Evolutionary conservation across 1,140 invertebrate genomes (phyloP).

Genomic region (Apis florea): DNA sequence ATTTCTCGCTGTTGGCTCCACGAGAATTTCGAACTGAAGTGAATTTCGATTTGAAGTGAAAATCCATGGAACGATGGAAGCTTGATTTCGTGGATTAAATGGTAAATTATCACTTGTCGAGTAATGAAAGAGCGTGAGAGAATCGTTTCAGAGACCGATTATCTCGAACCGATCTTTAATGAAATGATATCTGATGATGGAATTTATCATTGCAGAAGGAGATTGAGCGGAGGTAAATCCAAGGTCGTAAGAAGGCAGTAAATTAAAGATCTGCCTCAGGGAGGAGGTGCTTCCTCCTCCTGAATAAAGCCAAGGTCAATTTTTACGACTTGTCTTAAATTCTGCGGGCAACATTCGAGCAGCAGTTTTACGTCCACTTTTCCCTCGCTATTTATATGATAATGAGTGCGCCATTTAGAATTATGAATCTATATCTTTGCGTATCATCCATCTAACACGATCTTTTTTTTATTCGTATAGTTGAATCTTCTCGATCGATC

Average conservation of each 20-base stretch:
- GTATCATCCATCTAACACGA: too few relatives aligned
- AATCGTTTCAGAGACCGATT: not conserved
- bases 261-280: conserved; percentile 16
- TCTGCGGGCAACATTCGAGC: not conserved
- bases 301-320: not conserved
- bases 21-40: not conserved
- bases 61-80: too few relatives aligned
- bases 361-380: not conserved
- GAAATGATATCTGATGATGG: not conserved
- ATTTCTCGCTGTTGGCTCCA: not conserved
- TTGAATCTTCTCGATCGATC: too few relatives aligned
- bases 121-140: not conserved
- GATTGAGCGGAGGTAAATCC: not conserved
- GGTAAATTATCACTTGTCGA: too few relatives aligned
- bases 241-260: conserved; percentile 3
- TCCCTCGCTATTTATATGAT: not conserved
- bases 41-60: not conserved
- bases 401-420: too few relatives aligned
- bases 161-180: not conserved
- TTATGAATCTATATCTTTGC: not conserved
- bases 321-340: not conserved
- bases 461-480: too few relatives aligned
- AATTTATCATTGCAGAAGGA: not conserved
- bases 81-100: not conserved
- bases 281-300: not conserved